These are phyloP conservation scores for Tachystola acroxantha DNA, from an alignment of 2,888 invertebrate genomes.

Conservation along the genomic window DNA sequence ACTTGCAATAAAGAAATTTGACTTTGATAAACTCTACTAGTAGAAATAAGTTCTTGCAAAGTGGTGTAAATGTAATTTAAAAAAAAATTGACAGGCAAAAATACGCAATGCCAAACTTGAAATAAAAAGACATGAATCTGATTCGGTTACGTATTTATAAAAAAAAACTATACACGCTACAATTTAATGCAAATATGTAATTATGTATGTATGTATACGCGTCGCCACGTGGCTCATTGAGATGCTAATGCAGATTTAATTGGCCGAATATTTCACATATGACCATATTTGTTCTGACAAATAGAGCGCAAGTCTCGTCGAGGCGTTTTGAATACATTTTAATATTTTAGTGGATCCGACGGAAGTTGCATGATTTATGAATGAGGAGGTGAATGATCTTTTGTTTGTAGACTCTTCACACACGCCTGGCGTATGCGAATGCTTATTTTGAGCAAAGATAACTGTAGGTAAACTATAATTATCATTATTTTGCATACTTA, in stretches of 20 bases:
- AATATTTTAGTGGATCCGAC: slow-evolving; percentile 8
- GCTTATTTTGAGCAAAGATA: too few relatives aligned
- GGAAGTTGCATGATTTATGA: slow-evolving; percentile 9
- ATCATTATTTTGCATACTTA: too few relatives aligned
- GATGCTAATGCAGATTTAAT: slow-evolving; percentile 10
- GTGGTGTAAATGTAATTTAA: too few relatives aligned
- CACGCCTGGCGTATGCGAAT: neutral
- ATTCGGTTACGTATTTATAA: too few relatives aligned
- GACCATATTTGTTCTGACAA: slow-evolving; percentile 9
- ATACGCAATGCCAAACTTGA: too few relatives aligned
- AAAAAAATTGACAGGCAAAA: too few relatives aligned
- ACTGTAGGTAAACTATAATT: too few relatives aligned
- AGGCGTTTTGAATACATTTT: slow-evolving; percentile 12
- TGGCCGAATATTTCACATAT: slow-evolving; percentile 8
- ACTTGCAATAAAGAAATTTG: too few relatives aligned
- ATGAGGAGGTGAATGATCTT: slow-evolving; percentile 10
- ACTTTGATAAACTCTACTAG: too few relatives aligned
- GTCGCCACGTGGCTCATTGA: slow-evolving; percentile 1
- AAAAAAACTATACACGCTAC: too few relatives aligned
- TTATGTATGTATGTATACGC: slow-evolving; percentile 8
- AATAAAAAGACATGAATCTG: too few relatives aligned
- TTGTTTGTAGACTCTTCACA: slow-evolving; percentile 1
- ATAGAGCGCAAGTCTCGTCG: slow-evolving; percentile 8
- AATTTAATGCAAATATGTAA: slow-evolving; percentile 10
- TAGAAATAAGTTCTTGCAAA: too few relatives aligned